Evolutionary conservation across 2,113 vertebrate species (phyloP).

Genomic region (Lepus americanus): DNA sequence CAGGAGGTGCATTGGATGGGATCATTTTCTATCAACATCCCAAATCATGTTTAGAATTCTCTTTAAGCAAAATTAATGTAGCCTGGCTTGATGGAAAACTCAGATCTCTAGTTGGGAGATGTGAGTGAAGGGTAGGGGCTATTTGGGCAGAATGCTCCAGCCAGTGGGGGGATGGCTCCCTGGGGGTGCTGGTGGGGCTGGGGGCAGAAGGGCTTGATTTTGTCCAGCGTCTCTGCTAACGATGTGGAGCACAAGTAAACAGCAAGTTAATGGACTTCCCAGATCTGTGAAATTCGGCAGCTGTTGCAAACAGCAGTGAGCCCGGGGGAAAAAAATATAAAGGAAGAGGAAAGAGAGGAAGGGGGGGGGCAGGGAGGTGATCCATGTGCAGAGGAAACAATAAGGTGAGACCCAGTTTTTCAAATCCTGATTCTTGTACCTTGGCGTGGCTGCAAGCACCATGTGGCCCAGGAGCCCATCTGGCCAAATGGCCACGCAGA

Average conservation of each 20-base stretch:
- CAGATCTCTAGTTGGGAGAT: background rate
- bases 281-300: constrained; percentile 79
- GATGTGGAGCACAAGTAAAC: constrained; percentile 71
- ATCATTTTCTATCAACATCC: constrained; percentile 6
- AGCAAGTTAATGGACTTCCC: constrained; percentile 79
- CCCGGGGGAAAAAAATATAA: constrained; percentile 2
- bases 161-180: background rate
- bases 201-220: constrained; percentile 27
- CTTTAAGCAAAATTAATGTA: constrained; percentile 40
- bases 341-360: constrained; percentile 68
- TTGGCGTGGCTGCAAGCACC: background rate
- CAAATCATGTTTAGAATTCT: background rate
- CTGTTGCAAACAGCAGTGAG: constrained; percentile 73
- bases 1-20: constrained; percentile 44
- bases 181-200: background rate
- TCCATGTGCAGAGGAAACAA: constrained; percentile 38
- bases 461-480: background rate
- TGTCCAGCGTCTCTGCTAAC: constrained; percentile 58
- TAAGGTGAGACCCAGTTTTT: constrained; percentile 16
- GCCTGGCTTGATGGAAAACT: constrained; percentile 12
- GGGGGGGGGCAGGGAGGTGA: background rate
- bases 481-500: background rate
- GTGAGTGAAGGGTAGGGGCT: background rate
- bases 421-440: background rate
- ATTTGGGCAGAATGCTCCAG: background rate